Conservation (phyloP, 2,888 invertebrate species). For the Athalia cordata region DNA sequence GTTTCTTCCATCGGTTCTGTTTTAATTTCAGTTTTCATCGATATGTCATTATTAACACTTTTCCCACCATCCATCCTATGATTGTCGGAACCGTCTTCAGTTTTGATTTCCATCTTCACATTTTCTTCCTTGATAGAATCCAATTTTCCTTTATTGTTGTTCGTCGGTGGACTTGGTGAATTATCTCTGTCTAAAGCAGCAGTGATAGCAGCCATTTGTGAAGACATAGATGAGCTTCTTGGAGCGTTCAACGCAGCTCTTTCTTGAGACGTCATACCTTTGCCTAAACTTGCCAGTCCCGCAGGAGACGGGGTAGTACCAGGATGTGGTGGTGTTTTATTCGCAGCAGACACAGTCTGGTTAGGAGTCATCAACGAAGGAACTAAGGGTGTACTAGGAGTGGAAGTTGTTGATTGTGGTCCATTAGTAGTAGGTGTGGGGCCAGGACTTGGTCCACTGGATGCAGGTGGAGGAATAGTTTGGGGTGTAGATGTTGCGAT, state of each 20-base stretch:
- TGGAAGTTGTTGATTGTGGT: slow-evolving; percentile 71
- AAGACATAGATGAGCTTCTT: slow-evolving; percentile 78
- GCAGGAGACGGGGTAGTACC: slow-evolving; percentile 71
- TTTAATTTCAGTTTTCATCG: slow-evolving; percentile 77
- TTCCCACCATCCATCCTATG: slow-evolving; percentile 79
- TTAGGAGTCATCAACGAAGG: slow-evolving; percentile 77
- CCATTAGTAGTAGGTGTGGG: slow-evolving; percentile 69
- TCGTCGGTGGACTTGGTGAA: slow-evolving; percentile 78
- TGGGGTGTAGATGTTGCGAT: slow-evolving; percentile 76
- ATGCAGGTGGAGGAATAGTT: slow-evolving; percentile 70
- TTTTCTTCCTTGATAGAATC: slow-evolving; percentile 81
- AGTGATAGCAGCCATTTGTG: slow-evolving; percentile 84
- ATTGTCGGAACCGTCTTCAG: slow-evolving; percentile 77
- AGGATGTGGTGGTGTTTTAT: slow-evolving; percentile 74
- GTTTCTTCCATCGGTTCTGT: slow-evolving; percentile 77
- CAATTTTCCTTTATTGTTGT: slow-evolving; percentile 79
- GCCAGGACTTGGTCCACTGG: slow-evolving; percentile 69
- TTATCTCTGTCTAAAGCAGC: slow-evolving; percentile 82
- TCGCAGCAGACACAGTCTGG: slow-evolving; percentile 79
- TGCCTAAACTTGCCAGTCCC: slow-evolving; percentile 74
- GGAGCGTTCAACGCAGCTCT: slow-evolving; percentile 75
- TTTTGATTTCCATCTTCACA: slow-evolving; percentile 77
- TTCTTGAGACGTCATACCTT: slow-evolving; percentile 76
- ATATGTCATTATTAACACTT: slow-evolving; percentile 76
- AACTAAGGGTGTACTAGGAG: slow-evolving; percentile 71